Evolutionary conservation across 2,797 vertebrate genomes (phyloP).

Genomic region (Hippopotamyrus pictus): DNA sequence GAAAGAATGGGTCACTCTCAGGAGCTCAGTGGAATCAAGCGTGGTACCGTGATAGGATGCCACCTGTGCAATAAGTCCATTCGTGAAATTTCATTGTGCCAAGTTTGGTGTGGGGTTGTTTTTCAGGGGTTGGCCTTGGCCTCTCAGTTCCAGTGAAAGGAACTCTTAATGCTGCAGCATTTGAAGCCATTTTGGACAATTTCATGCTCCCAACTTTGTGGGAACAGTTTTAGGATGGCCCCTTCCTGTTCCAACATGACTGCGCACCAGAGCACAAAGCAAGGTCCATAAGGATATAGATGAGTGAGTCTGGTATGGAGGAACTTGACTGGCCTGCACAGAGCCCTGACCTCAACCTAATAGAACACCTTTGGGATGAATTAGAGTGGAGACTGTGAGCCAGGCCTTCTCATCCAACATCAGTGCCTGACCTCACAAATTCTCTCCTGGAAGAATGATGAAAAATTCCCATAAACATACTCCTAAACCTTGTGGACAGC

Average conservation of each 20-base stretch:
- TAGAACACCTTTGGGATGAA: neutral
- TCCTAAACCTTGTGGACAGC: neutral
- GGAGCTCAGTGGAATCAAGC: neutral
- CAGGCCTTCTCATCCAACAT: neutral
- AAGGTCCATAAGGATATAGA: neutral
- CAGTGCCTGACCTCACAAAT: neutral
- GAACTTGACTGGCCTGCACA: neutral
- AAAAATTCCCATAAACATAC: neutral
- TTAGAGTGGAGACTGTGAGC: neutral
- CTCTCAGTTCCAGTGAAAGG: neutral
- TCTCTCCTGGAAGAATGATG: neutral
- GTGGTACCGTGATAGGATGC: neutral
- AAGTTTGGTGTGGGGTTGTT: neutral
- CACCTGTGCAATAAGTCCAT: neutral
- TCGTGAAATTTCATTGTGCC: neutral
- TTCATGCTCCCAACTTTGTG: neutral
- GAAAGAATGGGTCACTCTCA: neutral
- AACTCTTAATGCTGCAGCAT: neutral
- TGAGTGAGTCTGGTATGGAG: neutral
- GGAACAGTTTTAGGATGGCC: neutral
- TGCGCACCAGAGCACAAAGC: neutral
- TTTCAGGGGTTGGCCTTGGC: neutral
- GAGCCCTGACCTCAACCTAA: neutral
- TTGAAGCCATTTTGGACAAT: too few species aligned
- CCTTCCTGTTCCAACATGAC: neutral